These are phyloP conservation scores for Lasioglossum marginatum DNA, from an alignment of 2,888 invertebrate species.

Conservation along the genomic window DNA sequence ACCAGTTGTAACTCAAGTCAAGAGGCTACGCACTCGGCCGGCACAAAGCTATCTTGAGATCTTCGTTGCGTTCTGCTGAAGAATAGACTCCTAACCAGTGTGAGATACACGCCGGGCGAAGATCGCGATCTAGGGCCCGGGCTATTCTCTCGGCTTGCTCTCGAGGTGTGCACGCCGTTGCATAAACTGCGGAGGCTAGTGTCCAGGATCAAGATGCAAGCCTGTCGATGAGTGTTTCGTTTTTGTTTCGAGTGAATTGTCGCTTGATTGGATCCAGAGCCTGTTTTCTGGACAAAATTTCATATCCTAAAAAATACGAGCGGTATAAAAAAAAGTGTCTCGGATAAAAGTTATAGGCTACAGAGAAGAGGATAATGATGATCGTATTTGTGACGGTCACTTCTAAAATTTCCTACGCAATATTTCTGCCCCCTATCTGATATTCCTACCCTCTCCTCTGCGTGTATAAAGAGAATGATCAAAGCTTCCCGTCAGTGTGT, in stretches of 20 bases:
- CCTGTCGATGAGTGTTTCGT: slow-evolving; percentile 42
- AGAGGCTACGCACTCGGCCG: slow-evolving; percentile 75
- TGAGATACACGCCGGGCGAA: slow-evolving; percentile 70
- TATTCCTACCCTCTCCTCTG: too few relatives aligned
- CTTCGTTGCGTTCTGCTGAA: slow-evolving; percentile 77
- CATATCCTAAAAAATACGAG: too few relatives aligned
- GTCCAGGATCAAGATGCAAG: slow-evolving; percentile 29
- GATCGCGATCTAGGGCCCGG: slow-evolving; percentile 69
- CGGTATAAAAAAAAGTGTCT: too few relatives aligned
- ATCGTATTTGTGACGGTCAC: too few relatives aligned
- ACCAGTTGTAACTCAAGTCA: slow-evolving; percentile 78
- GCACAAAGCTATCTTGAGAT: slow-evolving; percentile 78
- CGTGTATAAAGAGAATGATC: not conserved
- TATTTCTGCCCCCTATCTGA: too few relatives aligned
- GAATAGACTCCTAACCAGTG: slow-evolving; percentile 74
- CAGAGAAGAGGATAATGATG: too few relatives aligned
- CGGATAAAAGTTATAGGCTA: too few relatives aligned
- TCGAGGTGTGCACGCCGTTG: slow-evolving; percentile 42
- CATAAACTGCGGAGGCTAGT: slow-evolving; percentile 37
- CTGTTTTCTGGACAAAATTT: too few relatives aligned
- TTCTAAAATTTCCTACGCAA: too few relatives aligned
- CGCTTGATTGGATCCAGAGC: not conserved
- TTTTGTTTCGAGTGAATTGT: slow-evolving; percentile 11
- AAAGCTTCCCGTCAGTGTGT: not conserved
- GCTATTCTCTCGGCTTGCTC: slow-evolving; percentile 63